Evolutionary conservation across 1,140 invertebrate genomes (phyloP).

Genomic region (Drosophila insularis): DNA sequence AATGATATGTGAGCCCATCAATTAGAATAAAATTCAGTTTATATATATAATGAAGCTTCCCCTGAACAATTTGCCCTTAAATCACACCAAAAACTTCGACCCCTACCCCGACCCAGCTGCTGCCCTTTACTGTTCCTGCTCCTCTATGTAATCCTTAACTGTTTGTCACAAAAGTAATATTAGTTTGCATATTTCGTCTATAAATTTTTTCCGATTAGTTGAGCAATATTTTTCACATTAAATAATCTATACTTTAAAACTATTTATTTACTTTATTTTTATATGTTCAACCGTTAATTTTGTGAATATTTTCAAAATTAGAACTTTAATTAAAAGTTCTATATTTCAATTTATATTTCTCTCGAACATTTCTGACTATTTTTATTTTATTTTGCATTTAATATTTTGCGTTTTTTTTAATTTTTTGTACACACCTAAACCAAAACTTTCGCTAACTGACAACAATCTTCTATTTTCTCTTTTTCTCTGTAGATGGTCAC

Average conservation of each 20-base stretch:
- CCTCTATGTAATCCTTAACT: conserved; percentile 3
- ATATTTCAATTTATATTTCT: conserved; percentile 21
- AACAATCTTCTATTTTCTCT: conserved; percentile 85
- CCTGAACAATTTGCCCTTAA: not conserved
- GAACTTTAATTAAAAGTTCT: conserved; percentile 6
- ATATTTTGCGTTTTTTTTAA: conserved; percentile 37
- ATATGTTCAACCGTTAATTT: not conserved
- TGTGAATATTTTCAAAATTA: not conserved
- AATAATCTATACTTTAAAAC: conserved; percentile 9
- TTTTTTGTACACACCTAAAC: conserved; percentile 69
- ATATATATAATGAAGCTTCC: no score
- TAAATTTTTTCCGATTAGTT: conserved; percentile 33
- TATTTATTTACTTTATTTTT: no score
- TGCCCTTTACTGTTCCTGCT: not conserved
- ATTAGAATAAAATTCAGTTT: not conserved
- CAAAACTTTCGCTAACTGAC: conserved; percentile 82
- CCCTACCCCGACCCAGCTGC: not conserved
- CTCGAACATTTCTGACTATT: conserved; percentile 10
- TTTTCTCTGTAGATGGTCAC: conserved; percentile 98
- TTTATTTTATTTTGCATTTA: conserved; percentile 32
- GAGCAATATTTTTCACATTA: conserved; percentile 2
- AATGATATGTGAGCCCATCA: not conserved
- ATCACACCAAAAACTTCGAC: not conserved
- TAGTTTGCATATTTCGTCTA: conserved; percentile 59
- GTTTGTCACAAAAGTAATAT: conserved; percentile 35